phyloP scores from a whole-genome alignment of 1,140 invertebrate species.

The Conopomorpha cramerella region DNA sequence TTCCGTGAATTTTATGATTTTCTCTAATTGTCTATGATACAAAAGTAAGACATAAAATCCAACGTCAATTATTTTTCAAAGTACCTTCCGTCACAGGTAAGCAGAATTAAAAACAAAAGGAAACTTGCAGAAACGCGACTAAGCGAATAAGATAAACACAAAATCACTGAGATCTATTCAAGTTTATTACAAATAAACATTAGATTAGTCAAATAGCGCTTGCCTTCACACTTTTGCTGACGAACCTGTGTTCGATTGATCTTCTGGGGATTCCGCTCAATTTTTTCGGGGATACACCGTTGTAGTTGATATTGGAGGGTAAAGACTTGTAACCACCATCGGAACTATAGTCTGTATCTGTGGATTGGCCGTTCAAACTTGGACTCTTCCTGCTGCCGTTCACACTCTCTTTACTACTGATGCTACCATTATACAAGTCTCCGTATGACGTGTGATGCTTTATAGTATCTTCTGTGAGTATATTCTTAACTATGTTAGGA shows the following conservation, averaged over 20 bases:
- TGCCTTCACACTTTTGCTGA: conserved; percentile 40
- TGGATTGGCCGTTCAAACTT: conserved; percentile 44
- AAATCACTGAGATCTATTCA: background rate
- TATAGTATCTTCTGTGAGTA: conserved; percentile 32
- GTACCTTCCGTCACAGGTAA: no score
- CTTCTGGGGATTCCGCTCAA: conserved; percentile 52
- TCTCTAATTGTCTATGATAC: no score
- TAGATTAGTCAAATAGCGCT: conserved; percentile 33
- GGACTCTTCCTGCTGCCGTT: conserved; percentile 45
- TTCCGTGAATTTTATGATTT: no score
- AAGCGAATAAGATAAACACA: no score
- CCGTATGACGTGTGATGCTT: conserved; percentile 54
- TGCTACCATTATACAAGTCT: conserved; percentile 43
- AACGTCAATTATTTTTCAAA: no score
- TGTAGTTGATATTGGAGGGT: conserved; percentile 52
- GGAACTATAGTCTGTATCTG: conserved; percentile 55
- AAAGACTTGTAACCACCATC: conserved; percentile 57
- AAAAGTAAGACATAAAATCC: no score
- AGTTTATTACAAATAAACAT: background rate
- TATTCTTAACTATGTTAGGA: conserved; percentile 17
- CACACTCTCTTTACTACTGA: conserved; percentile 41
- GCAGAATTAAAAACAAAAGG: no score
- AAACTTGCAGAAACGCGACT: no score
- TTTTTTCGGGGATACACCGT: conserved; percentile 39
- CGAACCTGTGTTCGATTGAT: conserved; percentile 43